Evolutionary conservation across 2,113 vertebrate species (phyloP), one percentile per base, ranked within the genome.

Genomic region (Narcine bancroftii): DNA sequence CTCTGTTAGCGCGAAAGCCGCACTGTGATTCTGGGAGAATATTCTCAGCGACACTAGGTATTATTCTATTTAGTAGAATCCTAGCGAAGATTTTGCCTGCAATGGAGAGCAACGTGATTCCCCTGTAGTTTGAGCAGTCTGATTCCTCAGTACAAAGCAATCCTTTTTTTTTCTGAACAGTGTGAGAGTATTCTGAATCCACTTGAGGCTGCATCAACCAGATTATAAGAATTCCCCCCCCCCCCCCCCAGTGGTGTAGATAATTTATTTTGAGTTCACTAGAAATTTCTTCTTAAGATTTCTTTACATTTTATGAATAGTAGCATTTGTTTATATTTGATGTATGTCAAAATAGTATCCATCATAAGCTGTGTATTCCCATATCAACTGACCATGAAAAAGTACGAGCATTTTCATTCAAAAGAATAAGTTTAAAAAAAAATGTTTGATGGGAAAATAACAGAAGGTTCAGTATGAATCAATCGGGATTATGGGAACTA

Each of bases 101-200:
- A n/a, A n/a, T n/a, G n/a, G n/a, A n/a, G n/a, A n/a, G n/a, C n/a
- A n/a, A n/a, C n/a, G n/a, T n/a, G n/a, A n/a, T n/a, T n/a, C n/a
- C n/a, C n/a, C n/a, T n/a, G n/a, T n/a, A n/a, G n/a, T n/a, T n/a
- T n/a, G n/a, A n/a, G n/a, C n/a, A n/a, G n/a, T n/a, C n/a, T n/a
- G n/a, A n/a, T n/a, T n/a, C n/a, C n/a, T n/a, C n/a, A n/a, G n/a
- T n/a, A 69, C 63, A 91, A 69, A 91, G 39, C 89, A 91, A 69
- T 47, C 65, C 45, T 91, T 13, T 91, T 91, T 79, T 83, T 87
- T 91, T 71, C 26, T 66, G 17, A 91, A 91, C 89, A 47, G 26
- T 36, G 33, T 91, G 39, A 91, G 65, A 45, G 39, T 24, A 0
- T 39, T 39, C 39, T 29, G 47, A 71, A 45, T 91, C 89, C 63